These are phyloP conservation scores for Vanessa tameamea DNA, from an alignment of 1,140 invertebrate genomes.

Conservation along the genomic window DNA sequence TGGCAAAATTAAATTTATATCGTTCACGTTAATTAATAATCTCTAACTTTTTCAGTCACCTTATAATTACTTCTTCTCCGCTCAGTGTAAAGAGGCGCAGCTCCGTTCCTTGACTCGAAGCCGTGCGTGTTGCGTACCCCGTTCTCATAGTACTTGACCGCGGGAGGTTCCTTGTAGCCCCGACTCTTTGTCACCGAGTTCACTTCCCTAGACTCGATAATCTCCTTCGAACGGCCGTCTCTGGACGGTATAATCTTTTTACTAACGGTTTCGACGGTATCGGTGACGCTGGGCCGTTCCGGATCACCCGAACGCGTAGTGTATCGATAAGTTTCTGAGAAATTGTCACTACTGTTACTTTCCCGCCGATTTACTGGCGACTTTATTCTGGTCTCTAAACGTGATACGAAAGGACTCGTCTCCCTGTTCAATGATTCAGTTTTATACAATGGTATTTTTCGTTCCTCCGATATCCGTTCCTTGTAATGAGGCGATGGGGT, in stretches of 20 bases:
- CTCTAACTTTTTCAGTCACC: slow-evolving; percentile 76
- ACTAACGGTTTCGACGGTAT: slow-evolving; percentile 85
- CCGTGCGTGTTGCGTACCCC: slow-evolving; percentile 66
- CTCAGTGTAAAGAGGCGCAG: slow-evolving; percentile 63
- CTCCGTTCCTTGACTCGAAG: slow-evolving; percentile 69
- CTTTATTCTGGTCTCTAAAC: slow-evolving; percentile 72
- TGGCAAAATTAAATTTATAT: slow-evolving; percentile 54
- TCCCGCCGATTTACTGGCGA: slow-evolving; percentile 79
- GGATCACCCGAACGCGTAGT: slow-evolving; percentile 84
- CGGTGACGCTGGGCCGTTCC: slow-evolving; percentile 83
- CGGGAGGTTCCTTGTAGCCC: slow-evolving; percentile 77
- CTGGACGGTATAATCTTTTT: slow-evolving; percentile 84
- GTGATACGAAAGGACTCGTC: slow-evolving; percentile 73
- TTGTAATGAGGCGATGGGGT: slow-evolving; percentile 76
- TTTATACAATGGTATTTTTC: slow-evolving; percentile 74
- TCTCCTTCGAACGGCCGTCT: slow-evolving; percentile 83
- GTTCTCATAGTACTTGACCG: slow-evolving; percentile 78
- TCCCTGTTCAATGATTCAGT: slow-evolving; percentile 77
- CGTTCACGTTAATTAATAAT: slow-evolving; percentile 61
- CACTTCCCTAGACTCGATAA: slow-evolving; percentile 85
- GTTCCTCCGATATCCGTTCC: slow-evolving; percentile 68
- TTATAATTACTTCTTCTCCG: slow-evolving; percentile 77
- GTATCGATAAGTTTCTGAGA: slow-evolving; percentile 85
- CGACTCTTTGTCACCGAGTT: slow-evolving; percentile 85
- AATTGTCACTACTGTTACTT: slow-evolving; percentile 85